Evolutionary conservation across 53 echinoderm and acorn worm species (phyloP), one percentile per base, ranked within the genome.

Genomic region (Crossaster papposus): DNA sequence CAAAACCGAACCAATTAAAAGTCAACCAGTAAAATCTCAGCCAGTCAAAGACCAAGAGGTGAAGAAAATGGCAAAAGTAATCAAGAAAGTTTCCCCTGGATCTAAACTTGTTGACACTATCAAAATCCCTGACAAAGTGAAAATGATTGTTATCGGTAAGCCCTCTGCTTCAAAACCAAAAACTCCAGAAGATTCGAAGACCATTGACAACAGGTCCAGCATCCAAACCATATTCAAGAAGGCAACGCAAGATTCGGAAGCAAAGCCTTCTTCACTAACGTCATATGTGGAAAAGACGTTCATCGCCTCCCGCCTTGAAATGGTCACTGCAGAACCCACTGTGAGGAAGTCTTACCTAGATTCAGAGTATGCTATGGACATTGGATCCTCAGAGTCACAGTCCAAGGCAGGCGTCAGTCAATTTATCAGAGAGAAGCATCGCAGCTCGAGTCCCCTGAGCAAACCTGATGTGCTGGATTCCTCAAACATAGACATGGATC

Each of bases 11-110:
- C 32, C 53, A 22, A 15, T 26, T 30, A 83, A 84, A 84, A 32
- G 8, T 54, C 84, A 84, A 30, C 23, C 18, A 12, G 35, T 30
- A 4, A 84, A 84, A 26, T 22, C 52, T 51, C 30, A 37, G 52
- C 71, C 53, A 4, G 29, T 36, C 38, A 84, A 84, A 84, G 84
- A 84, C 54, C 84, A 84, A 84, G 72, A 29, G 29, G 72, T 29
- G 26, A 84, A 72, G 84, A 84, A 84, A 72, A 4, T 34, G 0
- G 18, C 18, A 6, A 84, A 84, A 52, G 30, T 72, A n/a, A 30
- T 72, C 52, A 84, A 84, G 54, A 84, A 84, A 53, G 84, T 84
- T n/a, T 9, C 84, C 52, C 18, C 54, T 0, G 73, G 84, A 15
- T 6, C 29, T 20, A 84, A 72, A 84, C 4, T 81, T 62, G 35